Evolutionary conservation across 2,797 vertebrate genomes (phyloP), one percentile per base, ranked within the genome.

Genomic region (Chelon auratus): DNA sequence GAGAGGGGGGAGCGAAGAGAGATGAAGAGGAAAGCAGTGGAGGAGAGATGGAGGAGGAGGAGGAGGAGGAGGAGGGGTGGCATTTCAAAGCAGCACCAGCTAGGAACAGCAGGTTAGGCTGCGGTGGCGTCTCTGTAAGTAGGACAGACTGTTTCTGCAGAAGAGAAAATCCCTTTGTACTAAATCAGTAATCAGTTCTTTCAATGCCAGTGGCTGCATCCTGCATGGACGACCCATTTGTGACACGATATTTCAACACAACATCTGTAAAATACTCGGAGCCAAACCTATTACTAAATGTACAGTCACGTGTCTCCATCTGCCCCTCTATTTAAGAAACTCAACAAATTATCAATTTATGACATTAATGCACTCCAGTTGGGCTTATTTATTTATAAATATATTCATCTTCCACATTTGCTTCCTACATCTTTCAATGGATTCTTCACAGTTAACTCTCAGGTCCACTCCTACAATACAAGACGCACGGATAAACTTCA

Each of bases 101-200:
- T 86, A 85, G 83, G 74, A 91, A 83, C 79, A 90, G 91, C 85
- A 86, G 88, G 89, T 86, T 90, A 26, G 89, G 86, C 85, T 91
- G 90, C 36, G 30, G 85, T 72, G 80, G 82, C 24, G 73, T 84
- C 83, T 89, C 86, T 79, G 68, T 77, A 90, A 90, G 86, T 92
- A 88, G 90, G 91, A 79, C 89, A 91, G 67, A 76, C 84, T n/a
- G 57, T 74, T 86, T 87, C 68, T 71, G 78, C 75, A 82, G 62
- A 80, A 53, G 69, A 90, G 85, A 87, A 91, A 91, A 90, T 90
- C 88, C 79, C 63, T 87, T 87, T 83, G 78, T 87, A 81, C 60
- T 51, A 63, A 81, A 85, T 86, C 80, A 62, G 68, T 73, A 63
- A 80, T 83, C 85, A 72, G 48, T 78, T 84, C 50, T 52, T 24